These are phyloP conservation scores for Columbina picui DNA, from an alignment of 2,113 vertebrate genomes.

Conservation along the genomic window DNA sequence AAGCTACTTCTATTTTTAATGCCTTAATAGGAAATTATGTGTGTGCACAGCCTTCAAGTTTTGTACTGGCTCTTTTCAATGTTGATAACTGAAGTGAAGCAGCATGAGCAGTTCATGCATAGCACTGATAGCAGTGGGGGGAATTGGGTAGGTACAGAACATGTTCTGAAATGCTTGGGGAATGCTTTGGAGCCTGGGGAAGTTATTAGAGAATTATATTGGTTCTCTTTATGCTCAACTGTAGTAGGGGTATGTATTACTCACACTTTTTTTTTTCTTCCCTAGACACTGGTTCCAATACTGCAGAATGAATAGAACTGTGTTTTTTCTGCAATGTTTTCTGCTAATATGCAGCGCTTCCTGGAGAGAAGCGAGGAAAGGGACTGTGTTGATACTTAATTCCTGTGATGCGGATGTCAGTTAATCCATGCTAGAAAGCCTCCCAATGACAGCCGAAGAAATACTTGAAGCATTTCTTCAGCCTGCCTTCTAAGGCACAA, in stretches of 20 bases:
- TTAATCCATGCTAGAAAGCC: slow-evolving; percentile 17
- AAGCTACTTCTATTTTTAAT: background rate
- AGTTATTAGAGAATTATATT: background rate
- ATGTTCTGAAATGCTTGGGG: background rate
- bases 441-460: slow-evolving; percentile 26
- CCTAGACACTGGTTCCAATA: slow-evolving; percentile 88
- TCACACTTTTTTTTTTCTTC: slow-evolving; percentile 47
- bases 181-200: background rate
- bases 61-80: background rate
- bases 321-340: slow-evolving; percentile 61
- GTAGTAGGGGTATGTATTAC: background rate
- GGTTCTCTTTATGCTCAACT: background rate
- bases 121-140: background rate
- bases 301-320: slow-evolving; percentile 80
- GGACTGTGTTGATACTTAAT: slow-evolving; percentile 87
- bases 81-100: background rate
- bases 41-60: background rate
- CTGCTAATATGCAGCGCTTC: slow-evolving; percentile 69
- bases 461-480: slow-evolving; percentile 61
- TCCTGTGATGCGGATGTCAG: slow-evolving; percentile 71
- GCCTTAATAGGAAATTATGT: background rate
- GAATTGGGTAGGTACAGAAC: background rate
- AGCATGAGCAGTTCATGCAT: background rate
- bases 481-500: slow-evolving; percentile 68
- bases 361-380: slow-evolving; percentile 72